These are phyloP conservation scores for Dyspetes luteomarginatus DNA, from an alignment of 2,888 invertebrate species.

Conservation along the genomic window DNA sequence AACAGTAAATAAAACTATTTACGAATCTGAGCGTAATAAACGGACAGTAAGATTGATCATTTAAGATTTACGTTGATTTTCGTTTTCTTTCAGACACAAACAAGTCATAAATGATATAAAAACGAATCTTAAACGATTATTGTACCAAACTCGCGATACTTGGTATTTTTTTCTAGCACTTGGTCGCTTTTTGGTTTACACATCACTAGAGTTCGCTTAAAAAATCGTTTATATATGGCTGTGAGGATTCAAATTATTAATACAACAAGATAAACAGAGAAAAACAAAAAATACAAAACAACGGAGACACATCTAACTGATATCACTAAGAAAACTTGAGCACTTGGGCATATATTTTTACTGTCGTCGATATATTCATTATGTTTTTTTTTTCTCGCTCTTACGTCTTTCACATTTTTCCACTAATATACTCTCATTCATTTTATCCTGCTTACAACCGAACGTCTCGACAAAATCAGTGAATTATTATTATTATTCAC, in stretches of 20 bases:
- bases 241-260: conserved; percentile 28
- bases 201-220: conserved; percentile 11
- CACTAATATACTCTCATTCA: conserved; percentile 22
- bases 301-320: conserved; percentile 50
- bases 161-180: background rate
- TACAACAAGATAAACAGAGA: conserved; percentile 17
- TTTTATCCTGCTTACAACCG: conserved; percentile 26
- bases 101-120: background rate
- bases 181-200: conserved; percentile 4
- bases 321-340: conserved; percentile 60
- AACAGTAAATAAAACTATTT: conserved; percentile 50
- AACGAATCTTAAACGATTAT: background rate
- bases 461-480: conserved; percentile 10
- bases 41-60: background rate
- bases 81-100: background rate
- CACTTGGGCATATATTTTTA: conserved; percentile 53
- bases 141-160: background rate
- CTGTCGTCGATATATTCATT: conserved; percentile 32
- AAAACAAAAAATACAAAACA: conserved; percentile 56
- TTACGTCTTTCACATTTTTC: conserved; percentile 39
- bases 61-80: conserved; percentile 2
- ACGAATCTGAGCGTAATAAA: conserved; percentile 26
- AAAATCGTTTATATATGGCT: conserved; percentile 37
- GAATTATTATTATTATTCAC: conserved; percentile 10
- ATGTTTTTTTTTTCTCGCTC: background rate